Percentiles rank a stretch among this genome's conserved stretches.
phyloP scores from a whole-genome alignment of 2,888 invertebrate genomes.

The Morinoia aosen region DNA sequence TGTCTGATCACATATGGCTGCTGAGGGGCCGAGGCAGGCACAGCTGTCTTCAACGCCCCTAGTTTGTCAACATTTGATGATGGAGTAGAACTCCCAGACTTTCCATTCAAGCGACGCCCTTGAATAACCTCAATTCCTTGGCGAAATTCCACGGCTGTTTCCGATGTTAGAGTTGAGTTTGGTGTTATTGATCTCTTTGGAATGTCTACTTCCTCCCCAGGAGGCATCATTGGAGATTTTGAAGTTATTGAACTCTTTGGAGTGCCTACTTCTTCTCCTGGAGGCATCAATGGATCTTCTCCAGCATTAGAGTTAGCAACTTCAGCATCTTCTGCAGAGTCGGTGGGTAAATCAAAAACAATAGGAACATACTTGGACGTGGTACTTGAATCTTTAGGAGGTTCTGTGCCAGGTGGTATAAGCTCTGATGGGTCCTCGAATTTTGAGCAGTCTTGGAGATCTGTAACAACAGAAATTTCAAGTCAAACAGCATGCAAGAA shows the following conservation, averaged over 20 bases:
- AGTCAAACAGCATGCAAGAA: not conserved
- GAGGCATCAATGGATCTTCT: not conserved
- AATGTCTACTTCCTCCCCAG: not conserved
- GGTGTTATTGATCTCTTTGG: not conserved
- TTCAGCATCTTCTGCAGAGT: not conserved
- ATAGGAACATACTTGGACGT: not conserved
- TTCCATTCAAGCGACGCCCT: not conserved
- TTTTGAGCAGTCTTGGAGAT: not conserved
- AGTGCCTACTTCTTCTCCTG: not conserved
- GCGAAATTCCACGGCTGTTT: not conserved
- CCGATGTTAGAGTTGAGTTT: not conserved
- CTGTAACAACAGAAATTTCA: not conserved
- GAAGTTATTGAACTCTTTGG: not conserved
- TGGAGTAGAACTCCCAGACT: not conserved
- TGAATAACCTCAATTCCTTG: slow-evolving; percentile 18
- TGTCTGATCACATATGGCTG: slow-evolving; percentile 19
- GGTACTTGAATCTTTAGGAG: not conserved
- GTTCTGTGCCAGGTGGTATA: not conserved
- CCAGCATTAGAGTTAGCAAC: not conserved
- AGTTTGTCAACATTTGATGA: not conserved
- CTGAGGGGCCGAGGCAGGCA: not conserved
- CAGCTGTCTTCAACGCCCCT: not conserved
- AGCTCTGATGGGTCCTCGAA: not conserved
- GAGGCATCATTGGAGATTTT: not conserved
- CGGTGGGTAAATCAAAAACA: slow-evolving; percentile 15